Conservation (phyloP, 2,113 vertebrate species). For the Neomonachus schauinslandi region DNA sequence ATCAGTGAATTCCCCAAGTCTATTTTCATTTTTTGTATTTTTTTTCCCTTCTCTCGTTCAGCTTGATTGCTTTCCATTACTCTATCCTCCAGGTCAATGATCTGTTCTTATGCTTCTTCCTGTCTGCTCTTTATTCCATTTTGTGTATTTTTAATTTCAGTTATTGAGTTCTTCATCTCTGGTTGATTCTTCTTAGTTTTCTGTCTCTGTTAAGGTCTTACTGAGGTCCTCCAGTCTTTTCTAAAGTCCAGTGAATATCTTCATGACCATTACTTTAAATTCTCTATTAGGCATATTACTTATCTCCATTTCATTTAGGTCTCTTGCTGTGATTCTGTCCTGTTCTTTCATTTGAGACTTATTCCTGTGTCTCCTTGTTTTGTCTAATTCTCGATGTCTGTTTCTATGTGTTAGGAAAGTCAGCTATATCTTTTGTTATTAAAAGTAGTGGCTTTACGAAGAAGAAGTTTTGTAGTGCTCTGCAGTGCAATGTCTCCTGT, state of each 20-base stretch:
- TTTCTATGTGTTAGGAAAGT: background rate
- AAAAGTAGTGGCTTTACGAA: background rate
- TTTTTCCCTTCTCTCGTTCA: background rate
- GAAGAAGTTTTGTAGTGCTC: background rate
- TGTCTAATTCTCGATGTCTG: background rate
- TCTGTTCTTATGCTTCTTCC: background rate
- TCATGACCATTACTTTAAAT: background rate
- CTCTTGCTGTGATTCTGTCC: background rate
- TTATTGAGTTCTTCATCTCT: background rate
- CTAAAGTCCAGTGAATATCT: background rate
- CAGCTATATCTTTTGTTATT: background rate
- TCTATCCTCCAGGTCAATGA: background rate
- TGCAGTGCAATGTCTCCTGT: background rate
- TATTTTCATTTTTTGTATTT: background rate
- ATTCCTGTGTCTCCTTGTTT: background rate
- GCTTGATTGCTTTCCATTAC: background rate
- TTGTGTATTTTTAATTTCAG: background rate
- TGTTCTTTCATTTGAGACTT: background rate
- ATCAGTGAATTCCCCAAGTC: background rate
- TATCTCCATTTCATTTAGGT: background rate
- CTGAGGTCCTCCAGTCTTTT: background rate
- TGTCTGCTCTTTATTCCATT: background rate
- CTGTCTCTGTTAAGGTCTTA: background rate
- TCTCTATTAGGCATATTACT: background rate
- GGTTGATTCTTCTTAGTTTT: background rate